Percentiles rank a stretch among this genome's conserved stretches.
These are phyloP conservation scores for Itoplectis maculator DNA, from an alignment of 2,888 invertebrate species.

Conservation along the genomic window DNA sequence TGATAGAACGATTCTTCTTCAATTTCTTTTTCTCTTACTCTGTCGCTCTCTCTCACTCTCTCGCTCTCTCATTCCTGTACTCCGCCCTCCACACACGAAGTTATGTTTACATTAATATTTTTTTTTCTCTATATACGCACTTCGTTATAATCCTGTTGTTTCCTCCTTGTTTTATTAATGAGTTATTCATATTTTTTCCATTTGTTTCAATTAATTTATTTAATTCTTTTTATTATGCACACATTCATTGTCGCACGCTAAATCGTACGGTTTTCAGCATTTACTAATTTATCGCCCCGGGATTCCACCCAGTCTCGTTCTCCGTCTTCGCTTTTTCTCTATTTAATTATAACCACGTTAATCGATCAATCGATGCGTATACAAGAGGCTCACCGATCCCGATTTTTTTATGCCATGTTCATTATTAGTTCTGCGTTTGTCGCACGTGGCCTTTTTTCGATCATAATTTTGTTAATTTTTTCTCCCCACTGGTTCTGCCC, in stretches of 20 bases:
- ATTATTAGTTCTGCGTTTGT: constrained; percentile 39
- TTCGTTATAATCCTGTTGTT: constrained; percentile 60
- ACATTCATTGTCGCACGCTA: constrained; percentile 63
- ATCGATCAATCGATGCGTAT: constrained; percentile 61
- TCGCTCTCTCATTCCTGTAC: constrained; percentile 52
- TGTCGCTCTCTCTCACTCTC: constrained; percentile 58
- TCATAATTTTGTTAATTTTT: neutral
- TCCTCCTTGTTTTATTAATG: constrained; percentile 33
- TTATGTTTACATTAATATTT: constrained; percentile 63
- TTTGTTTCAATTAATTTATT: constrained; percentile 53
- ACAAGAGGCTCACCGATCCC: constrained; percentile 60
- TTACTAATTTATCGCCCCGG: constrained; percentile 54
- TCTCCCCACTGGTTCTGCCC: constrained; percentile 5
- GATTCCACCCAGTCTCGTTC: constrained; percentile 47
- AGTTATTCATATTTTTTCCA: constrained; percentile 36
- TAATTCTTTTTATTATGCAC: constrained; percentile 56
- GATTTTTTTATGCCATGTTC: constrained; percentile 35
- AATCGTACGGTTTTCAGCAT: constrained; percentile 57
- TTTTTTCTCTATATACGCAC: constrained; percentile 55
- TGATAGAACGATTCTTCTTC: constrained; percentile 80
- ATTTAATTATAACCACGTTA: constrained; percentile 55
- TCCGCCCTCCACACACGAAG: constrained; percentile 60
- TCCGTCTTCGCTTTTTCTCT: neutral
- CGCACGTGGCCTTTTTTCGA: constrained; percentile 11
- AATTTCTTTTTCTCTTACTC: constrained; percentile 64